Evolutionary conservation across 2,797 vertebrate genomes (phyloP).

Genomic region (Parotocinclus haroldoi): DNA sequence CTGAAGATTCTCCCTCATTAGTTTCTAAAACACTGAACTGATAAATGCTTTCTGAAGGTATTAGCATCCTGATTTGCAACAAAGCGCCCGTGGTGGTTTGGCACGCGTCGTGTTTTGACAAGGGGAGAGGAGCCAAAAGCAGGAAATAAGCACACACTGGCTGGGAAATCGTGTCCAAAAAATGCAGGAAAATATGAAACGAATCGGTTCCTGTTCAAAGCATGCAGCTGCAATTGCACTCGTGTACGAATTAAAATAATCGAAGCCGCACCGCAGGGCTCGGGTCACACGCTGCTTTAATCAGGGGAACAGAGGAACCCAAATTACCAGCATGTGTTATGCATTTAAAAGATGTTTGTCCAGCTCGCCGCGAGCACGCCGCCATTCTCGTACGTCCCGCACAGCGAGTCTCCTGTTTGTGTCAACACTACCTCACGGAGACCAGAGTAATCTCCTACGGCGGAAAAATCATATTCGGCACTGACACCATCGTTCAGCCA

Average conservation of each 20-base stretch:
- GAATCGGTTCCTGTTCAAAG: background rate
- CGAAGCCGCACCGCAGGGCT: conserved; percentile 5
- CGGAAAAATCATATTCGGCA: too few species aligned
- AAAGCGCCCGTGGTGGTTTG: background rate
- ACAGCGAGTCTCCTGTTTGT: conserved; percentile 13
- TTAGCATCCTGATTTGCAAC: background rate
- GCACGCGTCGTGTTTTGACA: background rate
- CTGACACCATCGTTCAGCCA: background rate
- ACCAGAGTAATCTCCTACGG: background rate
- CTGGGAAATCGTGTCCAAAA: background rate
- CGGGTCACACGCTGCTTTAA: conserved; percentile 24
- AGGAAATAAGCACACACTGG: background rate
- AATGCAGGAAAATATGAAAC: conserved; percentile 11
- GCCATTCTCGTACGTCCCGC: conserved; percentile 11
- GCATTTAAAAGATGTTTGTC: conserved; percentile 27
- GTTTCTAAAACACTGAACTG: background rate
- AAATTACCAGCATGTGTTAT: conserved; percentile 36
- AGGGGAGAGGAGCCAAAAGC: background rate
- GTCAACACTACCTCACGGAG: conserved; percentile 15
- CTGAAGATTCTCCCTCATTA: background rate
- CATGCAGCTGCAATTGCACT: background rate
- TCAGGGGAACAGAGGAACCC: conserved; percentile 12
- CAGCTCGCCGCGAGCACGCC: conserved; percentile 5
- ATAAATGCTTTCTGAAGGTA: background rate
- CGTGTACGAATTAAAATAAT: background rate